Evolutionary conservation across 1,140 invertebrate genomes (phyloP), one percentile per base, ranked within the genome.

Genomic region (Heterodera carotae): DNA sequence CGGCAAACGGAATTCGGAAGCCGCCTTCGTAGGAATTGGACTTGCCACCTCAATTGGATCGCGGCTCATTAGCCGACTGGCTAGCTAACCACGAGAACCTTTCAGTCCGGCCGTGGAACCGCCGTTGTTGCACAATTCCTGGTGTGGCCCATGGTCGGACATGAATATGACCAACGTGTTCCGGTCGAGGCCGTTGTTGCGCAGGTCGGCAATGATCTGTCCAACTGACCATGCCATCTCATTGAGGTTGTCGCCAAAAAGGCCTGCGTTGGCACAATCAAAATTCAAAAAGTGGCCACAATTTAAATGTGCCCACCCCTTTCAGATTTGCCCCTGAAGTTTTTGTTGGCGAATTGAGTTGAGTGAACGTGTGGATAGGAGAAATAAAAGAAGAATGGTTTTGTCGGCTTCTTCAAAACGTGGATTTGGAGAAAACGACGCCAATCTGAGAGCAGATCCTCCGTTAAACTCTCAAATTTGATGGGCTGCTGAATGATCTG

Each of bases 151-250:
- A 69, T 87, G 86, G 68, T 87, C 86, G 29, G 85, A 87, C 87
- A 88, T 86, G 59, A 87, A 82, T 10, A 43, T 84, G 10, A 79
- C 78, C 36, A 79, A 43, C 25, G 78, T 79, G 33, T 79, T 81
- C 36, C 69, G 31, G 33, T 79, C 78, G 15, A 79, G 31, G 12
- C 43, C 56, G 56, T 79, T 43, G 34, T 81, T 74, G 27, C 75
- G 77, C 18, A 88, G 68, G 62, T 79, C 80, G 27, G 76, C 68
- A 22, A 86, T 69, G 4, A 88, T 81, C 48, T 86, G 80, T 27
- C 87, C 87, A 4, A 88, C 85, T 18, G 86, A 85, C 86, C 86
- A 87, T 6, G 85, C 83, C 86, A 87, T 87, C 70, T 87, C 86
- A 66, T 87, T 87, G 29, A 87, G 67, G 53, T 79, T 79, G 69